Evolutionary conservation across 2,888 invertebrate species (phyloP).

Genomic region (Diarsia brunnea): DNA sequence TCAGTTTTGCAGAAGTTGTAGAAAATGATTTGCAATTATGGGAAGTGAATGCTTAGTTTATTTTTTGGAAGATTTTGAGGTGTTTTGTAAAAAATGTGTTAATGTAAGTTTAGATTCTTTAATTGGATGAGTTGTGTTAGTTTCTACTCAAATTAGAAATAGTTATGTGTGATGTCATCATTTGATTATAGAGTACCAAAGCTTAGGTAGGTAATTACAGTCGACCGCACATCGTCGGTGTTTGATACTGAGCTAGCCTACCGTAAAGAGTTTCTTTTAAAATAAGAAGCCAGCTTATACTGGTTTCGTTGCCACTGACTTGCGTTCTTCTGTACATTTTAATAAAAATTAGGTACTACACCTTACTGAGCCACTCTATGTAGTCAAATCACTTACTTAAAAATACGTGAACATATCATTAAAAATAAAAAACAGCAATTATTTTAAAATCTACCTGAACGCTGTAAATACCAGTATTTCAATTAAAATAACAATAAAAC

Average conservation of each 20-base stretch:
- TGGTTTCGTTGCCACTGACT: neutral
- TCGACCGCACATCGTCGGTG: neutral
- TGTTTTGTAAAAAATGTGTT: neutral
- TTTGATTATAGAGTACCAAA: neutral
- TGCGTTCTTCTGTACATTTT: neutral
- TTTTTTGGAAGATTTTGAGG: conserved; percentile 4
- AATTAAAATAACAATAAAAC: conserved; percentile 58
- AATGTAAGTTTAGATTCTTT: neutral
- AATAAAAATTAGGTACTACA: neutral
- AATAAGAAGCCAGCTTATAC: neutral
- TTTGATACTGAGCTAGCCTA: neutral
- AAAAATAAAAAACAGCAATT: neutral
- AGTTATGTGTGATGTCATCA: neutral
- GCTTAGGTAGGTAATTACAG: neutral
- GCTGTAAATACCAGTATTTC: conserved; percentile 59
- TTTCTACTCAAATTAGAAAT: conserved; percentile 27
- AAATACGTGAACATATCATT: neutral
- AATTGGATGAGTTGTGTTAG: conserved; percentile 18
- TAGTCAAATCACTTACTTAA: neutral
- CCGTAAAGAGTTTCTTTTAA: neutral
- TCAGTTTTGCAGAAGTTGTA: conserved; percentile 95
- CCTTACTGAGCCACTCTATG: neutral
- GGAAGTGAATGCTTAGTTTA: conserved; percentile 90
- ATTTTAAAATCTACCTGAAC: conserved; percentile 21
- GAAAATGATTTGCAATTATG: conserved; percentile 96